Percentiles rank a stretch among this genome's conserved stretches.
Conservation (phyloP, 2,888 invertebrate species). For the Scaptomyza reducta region DNA sequence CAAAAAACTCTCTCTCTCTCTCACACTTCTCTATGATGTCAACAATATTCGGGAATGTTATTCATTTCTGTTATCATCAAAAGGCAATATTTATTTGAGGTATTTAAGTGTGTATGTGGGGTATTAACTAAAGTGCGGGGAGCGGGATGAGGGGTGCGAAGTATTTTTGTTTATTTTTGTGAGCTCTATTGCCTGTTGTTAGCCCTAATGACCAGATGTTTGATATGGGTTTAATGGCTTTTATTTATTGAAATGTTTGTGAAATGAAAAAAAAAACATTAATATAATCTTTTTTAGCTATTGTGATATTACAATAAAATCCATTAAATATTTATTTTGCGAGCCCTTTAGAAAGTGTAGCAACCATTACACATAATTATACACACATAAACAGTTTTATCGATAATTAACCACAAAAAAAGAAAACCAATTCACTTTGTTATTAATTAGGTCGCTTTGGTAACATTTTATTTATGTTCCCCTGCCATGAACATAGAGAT, state of each 20-base stretch:
- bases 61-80: slow-evolving; percentile 50
- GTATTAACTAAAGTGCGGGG: slow-evolving; percentile 11
- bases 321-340: background rate
- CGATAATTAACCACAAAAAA: slow-evolving; percentile 27
- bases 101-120: slow-evolving; percentile 35
- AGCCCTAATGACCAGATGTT: slow-evolving; percentile 15
- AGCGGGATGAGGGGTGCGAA: background rate
- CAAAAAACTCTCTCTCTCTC: background rate
- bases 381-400: slow-evolving; percentile 3
- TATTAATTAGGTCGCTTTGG: slow-evolving; percentile 50
- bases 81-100: slow-evolving; percentile 54
- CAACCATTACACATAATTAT: slow-evolving; percentile 3
- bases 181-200: slow-evolving; percentile 4
- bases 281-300: background rate
- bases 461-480: slow-evolving; percentile 45
- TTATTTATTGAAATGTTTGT: background rate
- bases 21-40: slow-evolving; percentile 42
- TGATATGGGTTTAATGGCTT: background rate
- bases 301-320: background rate
- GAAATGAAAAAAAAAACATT: background rate
- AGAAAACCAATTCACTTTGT: slow-evolving; percentile 3
- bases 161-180: slow-evolving; percentile 9
- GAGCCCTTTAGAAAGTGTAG: background rate
- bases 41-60: slow-evolving; percentile 40
- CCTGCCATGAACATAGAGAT: slow-evolving; percentile 19